These are phyloP conservation scores for Folsomia manolachei DNA, from an alignment of 2,888 invertebrate species.

Conservation along the genomic window DNA sequence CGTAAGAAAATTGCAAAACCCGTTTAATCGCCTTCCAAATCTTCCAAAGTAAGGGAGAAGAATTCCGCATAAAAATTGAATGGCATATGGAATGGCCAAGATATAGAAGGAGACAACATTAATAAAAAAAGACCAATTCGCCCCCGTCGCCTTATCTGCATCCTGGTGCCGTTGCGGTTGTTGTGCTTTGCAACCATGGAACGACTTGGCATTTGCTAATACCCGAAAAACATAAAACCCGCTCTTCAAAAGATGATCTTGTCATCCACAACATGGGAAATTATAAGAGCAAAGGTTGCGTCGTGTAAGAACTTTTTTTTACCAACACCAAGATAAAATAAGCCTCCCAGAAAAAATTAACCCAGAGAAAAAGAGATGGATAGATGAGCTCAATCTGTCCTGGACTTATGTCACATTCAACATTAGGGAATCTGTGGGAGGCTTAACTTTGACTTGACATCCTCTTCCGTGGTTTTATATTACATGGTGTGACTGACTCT, in stretches of 20 bases:
- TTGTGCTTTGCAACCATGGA: neutral
- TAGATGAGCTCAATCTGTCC: neutral
- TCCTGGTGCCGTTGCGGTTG: neutral
- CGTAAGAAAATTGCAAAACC: slow-evolving; percentile 2
- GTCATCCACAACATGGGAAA: neutral
- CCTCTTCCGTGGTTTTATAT: no score
- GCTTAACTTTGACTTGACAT: neutral
- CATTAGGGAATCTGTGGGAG: neutral
- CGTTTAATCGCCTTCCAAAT: slow-evolving; percentile 9
- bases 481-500: no score
- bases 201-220: neutral
- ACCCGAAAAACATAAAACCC: neutral
- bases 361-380: slow-evolving; percentile 1
- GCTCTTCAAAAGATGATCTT: neutral
- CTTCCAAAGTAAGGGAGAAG: neutral
- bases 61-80: neutral
- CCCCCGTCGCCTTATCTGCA: neutral
- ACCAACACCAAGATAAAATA: neutral
- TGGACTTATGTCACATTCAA: slow-evolving; percentile 19
- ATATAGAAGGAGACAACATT: neutral
- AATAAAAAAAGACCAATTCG: neutral
- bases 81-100: neutral
- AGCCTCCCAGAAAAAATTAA: neutral
- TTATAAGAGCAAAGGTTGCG: neutral
- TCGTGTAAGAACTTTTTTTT: neutral